Evolutionary conservation across 2,888 invertebrate species (phyloP), one percentile per base, ranked within the genome.

Genomic region (Petrolisthes manimaculis): DNA sequence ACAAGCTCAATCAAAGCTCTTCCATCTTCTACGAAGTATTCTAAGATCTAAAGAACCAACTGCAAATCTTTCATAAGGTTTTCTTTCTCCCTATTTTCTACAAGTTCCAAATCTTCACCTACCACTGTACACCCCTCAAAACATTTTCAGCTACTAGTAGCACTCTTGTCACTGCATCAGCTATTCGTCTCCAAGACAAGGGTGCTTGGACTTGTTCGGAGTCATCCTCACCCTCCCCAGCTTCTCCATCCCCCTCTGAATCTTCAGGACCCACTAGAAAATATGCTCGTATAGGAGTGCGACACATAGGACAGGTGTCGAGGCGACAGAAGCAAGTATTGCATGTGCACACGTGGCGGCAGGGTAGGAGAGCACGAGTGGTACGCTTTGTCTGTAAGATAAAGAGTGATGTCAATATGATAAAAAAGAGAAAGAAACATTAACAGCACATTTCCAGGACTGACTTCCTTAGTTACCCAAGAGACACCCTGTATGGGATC

Each of bases 281-380:
- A 79, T 85, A 90, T 24, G 87, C 87, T 37, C 83, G 77, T 69
- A 90, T 97, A 77, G 95, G 95, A 91, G 96, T 96, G 89, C 97
- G 95, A 93, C 97, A 97, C 94, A 97, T 96, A 37, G 97, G 97
- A 93, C 97, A 97, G 91, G 96, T 95, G 93, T 96, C 96, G 91
- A 97, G 93, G 93, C 96, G 96, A 79, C 95, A 95, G 92, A 97
- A 95, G 92, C 97, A 97, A 79, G 95, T 94, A 53, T 95, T 95
- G 93, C 97, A 97, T 69, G 97, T 95, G 92, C 97, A 97, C 5
- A 97, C 96, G 93, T 97, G 97, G 24, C 96, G 93, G 94, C 97
- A 97, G 0, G 97, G 97, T 92, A 97, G 94, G 86, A 97, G 93
- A 69, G 96, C 97, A 91, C 96, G 94, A 0, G 96, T 87, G 24